phyloP scores from a whole-genome alignment of 2,888 invertebrate species.

The Leucania comma region DNA sequence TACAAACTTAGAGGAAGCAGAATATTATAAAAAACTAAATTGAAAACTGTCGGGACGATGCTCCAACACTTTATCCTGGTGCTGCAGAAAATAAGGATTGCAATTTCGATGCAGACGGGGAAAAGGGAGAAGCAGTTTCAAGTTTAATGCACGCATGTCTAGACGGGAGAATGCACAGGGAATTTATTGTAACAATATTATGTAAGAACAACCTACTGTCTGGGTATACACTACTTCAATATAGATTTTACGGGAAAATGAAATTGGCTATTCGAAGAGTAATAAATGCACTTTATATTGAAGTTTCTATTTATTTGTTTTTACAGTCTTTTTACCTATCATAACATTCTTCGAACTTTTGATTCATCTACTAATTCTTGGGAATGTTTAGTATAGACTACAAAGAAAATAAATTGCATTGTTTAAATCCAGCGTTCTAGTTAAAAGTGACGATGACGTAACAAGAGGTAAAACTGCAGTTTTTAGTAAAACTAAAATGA shows the following conservation, averaged over 20 bases:
- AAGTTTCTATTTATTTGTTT: conserved; percentile 26
- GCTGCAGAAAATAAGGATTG: conserved; percentile 54
- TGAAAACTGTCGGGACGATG: conserved; percentile 68
- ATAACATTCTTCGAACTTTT: conserved; percentile 45
- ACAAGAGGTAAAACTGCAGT: conserved; percentile 40
- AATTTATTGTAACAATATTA: conserved; percentile 64
- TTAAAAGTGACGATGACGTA: conserved; percentile 44
- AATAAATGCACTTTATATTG: conserved; percentile 19
- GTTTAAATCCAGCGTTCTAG: conserved; percentile 44
- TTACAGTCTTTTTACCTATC: conserved; percentile 21
- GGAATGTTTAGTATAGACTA: conserved; percentile 51
- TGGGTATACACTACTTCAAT: conserved; percentile 42
- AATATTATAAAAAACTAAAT: conserved; percentile 60
- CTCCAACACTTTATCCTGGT: conserved; percentile 49
- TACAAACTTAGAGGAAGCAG: conserved; percentile 54
- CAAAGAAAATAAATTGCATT: conserved; percentile 56
- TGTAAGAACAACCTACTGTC: conserved; percentile 39
- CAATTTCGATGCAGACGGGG: conserved; percentile 61
- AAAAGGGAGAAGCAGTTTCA: conserved; percentile 56
- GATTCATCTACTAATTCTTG: conserved; percentile 53
- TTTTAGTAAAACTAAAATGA: conserved; percentile 33
- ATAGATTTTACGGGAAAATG: conserved; percentile 36
- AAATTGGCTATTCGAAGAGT: conserved; percentile 39
- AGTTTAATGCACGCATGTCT: conserved; percentile 77
- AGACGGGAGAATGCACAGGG: conserved; percentile 67